These are phyloP conservation scores for Microtus pennsylvanicus DNA, from an alignment of 2,113 vertebrate genomes.

Conservation along the genomic window DNA sequence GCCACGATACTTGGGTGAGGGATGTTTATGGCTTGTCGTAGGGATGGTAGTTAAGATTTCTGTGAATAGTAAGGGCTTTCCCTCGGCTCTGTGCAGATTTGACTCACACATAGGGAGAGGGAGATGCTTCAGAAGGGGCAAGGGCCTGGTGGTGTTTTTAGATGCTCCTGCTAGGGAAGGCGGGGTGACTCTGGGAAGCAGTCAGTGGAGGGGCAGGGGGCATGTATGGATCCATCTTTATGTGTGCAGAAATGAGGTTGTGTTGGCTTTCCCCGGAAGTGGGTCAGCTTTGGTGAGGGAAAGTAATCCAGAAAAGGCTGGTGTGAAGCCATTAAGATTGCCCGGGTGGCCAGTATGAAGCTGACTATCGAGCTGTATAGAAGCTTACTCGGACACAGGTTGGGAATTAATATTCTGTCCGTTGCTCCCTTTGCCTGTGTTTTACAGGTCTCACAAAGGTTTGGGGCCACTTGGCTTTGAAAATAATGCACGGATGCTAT, in stretches of 20 bases:
- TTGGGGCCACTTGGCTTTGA: neutral
- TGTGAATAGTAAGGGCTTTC: neutral
- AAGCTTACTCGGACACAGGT: neutral
- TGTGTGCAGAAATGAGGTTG: neutral
- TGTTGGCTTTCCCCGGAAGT: neutral
- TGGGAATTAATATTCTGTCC: neutral
- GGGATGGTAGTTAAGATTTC: neutral
- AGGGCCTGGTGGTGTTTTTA: too few relatives aligned
- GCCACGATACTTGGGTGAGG: neutral
- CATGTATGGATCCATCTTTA: neutral
- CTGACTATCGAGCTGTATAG: neutral
- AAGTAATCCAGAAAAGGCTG: neutral
- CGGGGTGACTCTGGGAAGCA: neutral
- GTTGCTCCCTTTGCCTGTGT: neutral
- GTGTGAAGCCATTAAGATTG: rapidly evolving
- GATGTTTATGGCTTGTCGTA: neutral
- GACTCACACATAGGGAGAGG: neutral
- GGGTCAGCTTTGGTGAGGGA: neutral
- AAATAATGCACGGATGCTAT: neutral
- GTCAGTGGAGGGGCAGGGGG: rapidly evolving
- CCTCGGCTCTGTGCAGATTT: neutral
- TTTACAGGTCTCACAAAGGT: neutral
- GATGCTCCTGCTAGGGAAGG: neutral
- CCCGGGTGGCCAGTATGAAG: neutral
- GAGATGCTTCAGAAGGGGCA: neutral